Conservation (phyloP, 1,140 invertebrate species). For the Zaprionus vittiger region DNA sequence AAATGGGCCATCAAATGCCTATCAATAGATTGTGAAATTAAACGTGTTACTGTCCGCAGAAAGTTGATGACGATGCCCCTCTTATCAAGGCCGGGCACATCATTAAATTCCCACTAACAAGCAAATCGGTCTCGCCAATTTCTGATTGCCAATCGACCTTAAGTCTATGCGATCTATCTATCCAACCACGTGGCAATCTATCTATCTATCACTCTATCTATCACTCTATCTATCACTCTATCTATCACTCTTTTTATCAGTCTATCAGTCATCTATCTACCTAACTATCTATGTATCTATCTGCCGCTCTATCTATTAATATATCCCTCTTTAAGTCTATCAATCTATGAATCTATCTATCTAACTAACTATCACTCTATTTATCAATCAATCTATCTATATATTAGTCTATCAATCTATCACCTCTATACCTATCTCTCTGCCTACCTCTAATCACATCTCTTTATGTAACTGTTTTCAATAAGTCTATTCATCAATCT, state of each 20-base stretch:
- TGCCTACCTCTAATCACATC: too few species aligned
- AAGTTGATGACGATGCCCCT: slow-evolving; percentile 35
- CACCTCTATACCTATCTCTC: too few species aligned
- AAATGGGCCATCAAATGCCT: slow-evolving; percentile 58
- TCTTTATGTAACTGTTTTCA: too few species aligned
- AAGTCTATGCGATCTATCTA: background rate
- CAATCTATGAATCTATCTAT: too few species aligned
- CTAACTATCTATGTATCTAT: too few species aligned
- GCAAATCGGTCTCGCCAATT: background rate
- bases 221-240: background rate
- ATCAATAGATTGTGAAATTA: slow-evolving; percentile 50
- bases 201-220: background rate
- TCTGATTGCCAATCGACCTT: background rate
- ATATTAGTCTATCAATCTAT: too few species aligned
- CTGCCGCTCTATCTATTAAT: too few species aligned
- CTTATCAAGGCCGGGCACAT: slow-evolving; percentile 5
- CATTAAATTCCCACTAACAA: background rate
- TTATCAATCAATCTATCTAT: too few species aligned
- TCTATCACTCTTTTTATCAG: background rate
- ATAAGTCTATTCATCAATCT: too few species aligned
- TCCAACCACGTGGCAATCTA: background rate
- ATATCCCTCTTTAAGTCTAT: too few species aligned
- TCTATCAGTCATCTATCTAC: background rate
- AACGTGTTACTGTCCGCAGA: slow-evolving; percentile 34
- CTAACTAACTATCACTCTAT: too few species aligned